These are phyloP conservation scores for Myotis findleyi DNA, from an alignment of 2,797 vertebrate genomes.

Conservation along the genomic window DNA sequence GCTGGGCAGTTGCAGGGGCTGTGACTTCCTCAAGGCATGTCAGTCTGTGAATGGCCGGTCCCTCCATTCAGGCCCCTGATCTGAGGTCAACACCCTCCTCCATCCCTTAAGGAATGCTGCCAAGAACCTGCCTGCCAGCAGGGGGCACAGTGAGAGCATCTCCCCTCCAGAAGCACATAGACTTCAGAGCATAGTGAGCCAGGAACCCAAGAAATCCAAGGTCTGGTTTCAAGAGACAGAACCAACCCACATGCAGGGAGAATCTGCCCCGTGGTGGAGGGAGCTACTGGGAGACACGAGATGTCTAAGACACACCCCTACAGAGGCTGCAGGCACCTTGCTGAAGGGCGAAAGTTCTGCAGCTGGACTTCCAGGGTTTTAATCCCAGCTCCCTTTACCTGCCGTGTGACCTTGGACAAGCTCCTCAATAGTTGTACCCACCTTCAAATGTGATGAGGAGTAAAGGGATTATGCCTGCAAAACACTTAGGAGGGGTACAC, in stretches of 20 bases:
- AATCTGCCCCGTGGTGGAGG: background rate
- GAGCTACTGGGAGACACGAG: background rate
- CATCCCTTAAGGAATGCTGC: background rate
- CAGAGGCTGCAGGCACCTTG: background rate
- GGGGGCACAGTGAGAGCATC: rapidly evolving
- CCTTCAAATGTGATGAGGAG: background rate
- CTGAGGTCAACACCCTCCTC: background rate
- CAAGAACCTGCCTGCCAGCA: background rate
- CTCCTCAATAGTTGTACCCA: background rate
- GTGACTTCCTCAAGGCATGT: background rate
- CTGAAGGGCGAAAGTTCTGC: background rate
- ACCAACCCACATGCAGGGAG: background rate
- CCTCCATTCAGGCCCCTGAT: background rate
- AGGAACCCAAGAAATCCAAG: background rate
- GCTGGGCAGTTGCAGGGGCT: background rate
- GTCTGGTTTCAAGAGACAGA: background rate
- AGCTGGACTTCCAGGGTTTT: background rate
- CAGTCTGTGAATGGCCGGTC: background rate
- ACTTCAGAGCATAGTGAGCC: background rate
- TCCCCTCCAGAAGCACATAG: background rate
- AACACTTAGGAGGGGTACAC: background rate
- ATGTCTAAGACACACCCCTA: background rate
- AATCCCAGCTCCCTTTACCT: background rate
- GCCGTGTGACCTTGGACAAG: background rate
- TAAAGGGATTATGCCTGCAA: background rate